Evolutionary conservation across 1,140 invertebrate genomes (phyloP), one percentile per base, ranked within the genome.

Genomic region (Drosophila subpulchrella): DNA sequence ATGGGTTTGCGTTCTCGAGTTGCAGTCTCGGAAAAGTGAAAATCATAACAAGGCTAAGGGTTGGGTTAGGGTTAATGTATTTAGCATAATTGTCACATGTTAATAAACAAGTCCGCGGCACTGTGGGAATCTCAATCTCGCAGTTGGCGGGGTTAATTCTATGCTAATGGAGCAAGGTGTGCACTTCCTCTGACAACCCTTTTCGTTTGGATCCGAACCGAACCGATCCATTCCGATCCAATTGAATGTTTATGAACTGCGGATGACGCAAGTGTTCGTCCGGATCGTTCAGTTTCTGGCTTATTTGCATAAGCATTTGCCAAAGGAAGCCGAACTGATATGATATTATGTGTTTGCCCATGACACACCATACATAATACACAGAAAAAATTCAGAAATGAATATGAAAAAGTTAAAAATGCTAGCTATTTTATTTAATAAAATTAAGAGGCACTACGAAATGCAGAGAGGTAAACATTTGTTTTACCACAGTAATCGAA

Each of bases 11-110:
- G 27, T 73, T 73, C 76, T 73, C 81, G 42, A 65, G 38, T n/a
- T 32, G 38, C 48, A 51, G 42, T 34, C 46, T 39, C 48, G 42
- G 67, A 70, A 66, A 72, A 73, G 75, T 72, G 68, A 61, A 61
- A 60, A 72, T 72, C 68, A 71, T 71, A 50, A 57, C 42, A 47
- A 34, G 55, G 36, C n/a, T 7, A 38, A 39, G 63, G 67, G 42
- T n/a, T n/a, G 67, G 63, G n/a, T 6, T 17, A 58, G 70, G 65
- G 75, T 68, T 67, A 57, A 67, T 42, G 42, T 42, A 61, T 61
- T 85, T 78, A 71, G 48, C 78, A 88, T 86, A 83, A 89, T 86
- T 86, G 84, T 83, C 84, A 83, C 84, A 84, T 77, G 81, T 81
- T 77, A 74, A 86, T 74, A 81, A 86, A 77, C 82, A 89, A 84